Evolutionary conservation across 1,140 invertebrate genomes (phyloP).

Genomic region (Triops cancriformis): DNA sequence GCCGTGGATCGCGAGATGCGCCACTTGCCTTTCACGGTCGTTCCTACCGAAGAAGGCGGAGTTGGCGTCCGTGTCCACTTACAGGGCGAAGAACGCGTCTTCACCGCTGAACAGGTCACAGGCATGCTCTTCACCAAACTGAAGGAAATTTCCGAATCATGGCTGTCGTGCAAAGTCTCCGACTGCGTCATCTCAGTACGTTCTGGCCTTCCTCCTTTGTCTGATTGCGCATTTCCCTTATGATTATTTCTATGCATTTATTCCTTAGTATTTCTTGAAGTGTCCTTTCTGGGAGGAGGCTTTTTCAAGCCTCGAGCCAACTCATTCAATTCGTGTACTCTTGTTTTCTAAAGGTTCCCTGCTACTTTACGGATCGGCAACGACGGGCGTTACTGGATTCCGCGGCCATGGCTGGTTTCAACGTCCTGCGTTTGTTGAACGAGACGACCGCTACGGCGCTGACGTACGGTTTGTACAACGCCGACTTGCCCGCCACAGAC

Average conservation of each 20-base stretch:
- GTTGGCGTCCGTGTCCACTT: constrained; percentile 76
- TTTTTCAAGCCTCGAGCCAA: too few relatives aligned
- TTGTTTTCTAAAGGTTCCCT: constrained; percentile 55
- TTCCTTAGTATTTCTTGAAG: neutral
- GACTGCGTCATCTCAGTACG: constrained; percentile 91
- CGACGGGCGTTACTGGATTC: constrained; percentile 83
- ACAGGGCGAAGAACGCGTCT: constrained; percentile 71
- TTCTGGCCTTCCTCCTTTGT: too few relatives aligned
- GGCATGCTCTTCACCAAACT: constrained; percentile 96
- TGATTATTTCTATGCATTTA: neutral
- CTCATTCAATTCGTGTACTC: neutral
- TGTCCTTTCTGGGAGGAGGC: too few relatives aligned
- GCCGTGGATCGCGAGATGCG: constrained; percentile 69
- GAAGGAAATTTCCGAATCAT: constrained; percentile 78
- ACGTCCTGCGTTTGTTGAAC: constrained; percentile 90
- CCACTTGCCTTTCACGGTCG: constrained; percentile 63
- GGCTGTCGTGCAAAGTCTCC: constrained; percentile 81
- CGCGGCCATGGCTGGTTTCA: constrained; percentile 76
- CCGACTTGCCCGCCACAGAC: constrained; percentile 77
- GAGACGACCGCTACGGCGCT: constrained; percentile 93
- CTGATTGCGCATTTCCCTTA: too few relatives aligned
- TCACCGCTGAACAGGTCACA: constrained; percentile 89
- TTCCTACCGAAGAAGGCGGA: constrained; percentile 56
- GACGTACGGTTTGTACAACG: constrained; percentile 94
- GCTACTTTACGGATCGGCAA: constrained; percentile 89